Evolutionary conservation across 2,888 invertebrate genomes (phyloP), one percentile per base, ranked within the genome.

Genomic region (Watsonalla cultraria): DNA sequence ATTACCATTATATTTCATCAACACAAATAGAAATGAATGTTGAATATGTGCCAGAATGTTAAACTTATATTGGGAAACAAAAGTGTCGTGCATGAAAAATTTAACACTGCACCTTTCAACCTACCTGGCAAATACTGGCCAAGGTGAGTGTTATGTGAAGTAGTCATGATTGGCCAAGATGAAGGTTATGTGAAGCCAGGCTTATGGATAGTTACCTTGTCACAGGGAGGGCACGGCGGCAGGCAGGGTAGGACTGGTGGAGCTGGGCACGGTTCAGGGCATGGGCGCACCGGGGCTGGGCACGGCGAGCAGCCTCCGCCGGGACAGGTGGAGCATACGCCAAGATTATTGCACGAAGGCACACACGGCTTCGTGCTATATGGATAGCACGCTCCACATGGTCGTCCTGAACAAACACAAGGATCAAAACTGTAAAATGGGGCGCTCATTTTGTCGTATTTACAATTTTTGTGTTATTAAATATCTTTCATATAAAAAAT

Each of bases 301-400:
- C 90, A 90, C 0, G 90, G 76, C 0, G 88, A 86, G 59, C 90
- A 90, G 0, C 90, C 89, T 0, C 90, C 90, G 0, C 90, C 90
- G 0, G 90, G 89, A 54, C 89, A 90, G 0, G 77, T 76, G 0
- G 89, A 90, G 62, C 90, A 90, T 6, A 74, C 73, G 0, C 84
- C 61, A 14, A 87, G 54, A 58, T 86, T 72, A 57, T 88, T 89
- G 15, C 73, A 62, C 0, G 89, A 87, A 0, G 80, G 73, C 9
- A 72, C 80, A 59, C 85, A 84, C 0, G 89, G 86, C 55, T 84
- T 85, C n/a, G 85, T 90, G 7, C 76, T 68, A 62, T 83, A 89
- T 0, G 89, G 90, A 50, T 83, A 84, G 60, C 86, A 86, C 5
- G 90, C 87, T 2, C 90, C 90, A 53, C 90, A 89, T 0, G 90